Evolutionary conservation across 1,140 invertebrate species (phyloP).

Genomic region (Euglossa dilemma): DNA sequence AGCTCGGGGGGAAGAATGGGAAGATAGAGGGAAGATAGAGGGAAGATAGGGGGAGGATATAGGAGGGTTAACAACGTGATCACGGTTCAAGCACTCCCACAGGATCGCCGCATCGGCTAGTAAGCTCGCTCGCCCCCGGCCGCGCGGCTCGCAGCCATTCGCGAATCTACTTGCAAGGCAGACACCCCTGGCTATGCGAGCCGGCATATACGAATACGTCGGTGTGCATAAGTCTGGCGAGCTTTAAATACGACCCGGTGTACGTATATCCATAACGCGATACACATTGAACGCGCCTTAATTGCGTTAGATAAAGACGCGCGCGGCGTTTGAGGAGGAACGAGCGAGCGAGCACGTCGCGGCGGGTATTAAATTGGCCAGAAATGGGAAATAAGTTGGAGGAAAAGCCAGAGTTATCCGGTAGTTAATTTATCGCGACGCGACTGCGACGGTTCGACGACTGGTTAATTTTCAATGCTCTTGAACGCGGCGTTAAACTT

Average conservation of each 20-base stretch:
- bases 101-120: slow-evolving; percentile 71
- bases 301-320: neutral
- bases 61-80: slow-evolving; percentile 74
- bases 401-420: neutral
- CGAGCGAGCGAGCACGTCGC: neutral
- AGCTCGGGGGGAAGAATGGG: neutral
- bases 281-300: neutral
- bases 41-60: slow-evolving; percentile 20
- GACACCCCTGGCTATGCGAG: neutral
- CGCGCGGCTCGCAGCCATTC: neutral
- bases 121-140: slow-evolving; percentile 30
- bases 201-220: neutral
- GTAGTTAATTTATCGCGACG: neutral
- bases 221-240: neutral
- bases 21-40: slow-evolving; percentile 22
- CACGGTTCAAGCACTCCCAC: slow-evolving; percentile 75
- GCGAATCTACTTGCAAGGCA: neutral
- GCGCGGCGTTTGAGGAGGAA: neutral
- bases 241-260: neutral
- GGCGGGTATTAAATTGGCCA: neutral
- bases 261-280: neutral
- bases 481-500: slow-evolving; percentile 7
- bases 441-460: neutral
- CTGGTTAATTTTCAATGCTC: slow-evolving; percentile 14
- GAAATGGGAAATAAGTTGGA: neutral